Base-by-base conservation (phyloP, 2,113 vertebrate genomes). In the Hipposideros armiger region DNA sequence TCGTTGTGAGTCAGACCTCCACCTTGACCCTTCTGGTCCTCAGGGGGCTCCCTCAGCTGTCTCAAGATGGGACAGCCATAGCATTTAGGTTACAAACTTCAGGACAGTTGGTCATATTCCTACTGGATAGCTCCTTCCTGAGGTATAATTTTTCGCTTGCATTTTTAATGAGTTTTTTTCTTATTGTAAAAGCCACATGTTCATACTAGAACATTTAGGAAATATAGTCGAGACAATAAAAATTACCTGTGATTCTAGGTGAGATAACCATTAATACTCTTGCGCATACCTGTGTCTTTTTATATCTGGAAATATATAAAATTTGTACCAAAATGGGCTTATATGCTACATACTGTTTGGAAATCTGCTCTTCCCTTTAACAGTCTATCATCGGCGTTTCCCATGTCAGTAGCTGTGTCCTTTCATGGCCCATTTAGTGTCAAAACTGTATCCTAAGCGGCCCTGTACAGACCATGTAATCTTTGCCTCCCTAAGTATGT, bases 191-290 rank as follows among this genome's bases (percentile, higher is more conserved):
- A 72, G 11, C 26, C 22, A 66, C 17, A 24, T 40, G 14, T 87
- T 95, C 42, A 13, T 60, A 77, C n/a, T 60, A 83, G 69, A 83
- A 45, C 40, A 52, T 67, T 77, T 95, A 40, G 91, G 83, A 91
- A 94, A n/a, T 56, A 7, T 11, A 47, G 30, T 70, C 28, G 30
- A 47, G 11, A 90, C 81, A 92, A 50, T 77, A 36, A 94, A 83
- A 80, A 52, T 56, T 54, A 30, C 73, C 32, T 73, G 20, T 73
- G 78, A 85, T 67, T 62, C 50, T 54, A 8, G 7, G 0, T 42
- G 60, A 60, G 28, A 74, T 60, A 56, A 56, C 76, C 69, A 3
- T 45, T 45, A 62, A 62, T 47, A 32, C 77, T 83, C 52, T 82
- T 13, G 22, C 15, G 11, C 4, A 1, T 58, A 26, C 16, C 36